Base-by-base conservation (phyloP, 1,140 invertebrate genomes). In the Triops longicaudatus region DNA sequence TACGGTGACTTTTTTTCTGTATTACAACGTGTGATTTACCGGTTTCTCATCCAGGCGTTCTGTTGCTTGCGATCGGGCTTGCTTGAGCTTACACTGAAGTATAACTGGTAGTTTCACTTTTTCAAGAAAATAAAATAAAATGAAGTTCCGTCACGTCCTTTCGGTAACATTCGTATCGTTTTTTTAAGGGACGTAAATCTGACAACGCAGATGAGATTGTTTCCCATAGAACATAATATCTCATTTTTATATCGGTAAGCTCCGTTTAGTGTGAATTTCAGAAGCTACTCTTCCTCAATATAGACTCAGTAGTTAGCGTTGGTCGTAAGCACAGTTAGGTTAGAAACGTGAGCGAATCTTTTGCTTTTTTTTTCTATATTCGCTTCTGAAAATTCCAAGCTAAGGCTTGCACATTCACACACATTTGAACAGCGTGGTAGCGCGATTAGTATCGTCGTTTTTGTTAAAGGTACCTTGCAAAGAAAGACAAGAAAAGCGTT, bases 291-390 rank as follows among this genome's bases (percentile, higher is more conserved):
- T 22, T 17, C 22, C 17, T 63, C 50, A 63, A 17, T 63, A 14
- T 6, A 63, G 17, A 37, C 31, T 7, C 2, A 37, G 31, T 4
- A 37, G 31, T 37, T 37, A 4, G 7, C 31, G 31, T 37, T 4
- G 50, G 50, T 63, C 50, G 14, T 63, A 63, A 63, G 50, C 50
- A 63, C 50, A 63, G 50, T 63, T 63, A 63, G 50, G 50, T 63
- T 63, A 22, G 50, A 9, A 63, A 22, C 50, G 50, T 63, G 50
- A 63, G 50, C 14, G 14, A 63, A 14, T 22, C 17, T 63, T 63
- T 9, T 2, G 10, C 2, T 37, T 37, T 37, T 37, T 37, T 37
- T 37, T 2, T 37, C 7, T 37, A 2, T 37, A 4, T 37, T 63
- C 22, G 50, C 31, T 63, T 14, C 50, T 63, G 14, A n/a, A 22